Evolutionary conservation across 2,113 vertebrate species (phyloP), one percentile per base, ranked within the genome.

Genomic region (Leptobrachium ailaonicum): DNA sequence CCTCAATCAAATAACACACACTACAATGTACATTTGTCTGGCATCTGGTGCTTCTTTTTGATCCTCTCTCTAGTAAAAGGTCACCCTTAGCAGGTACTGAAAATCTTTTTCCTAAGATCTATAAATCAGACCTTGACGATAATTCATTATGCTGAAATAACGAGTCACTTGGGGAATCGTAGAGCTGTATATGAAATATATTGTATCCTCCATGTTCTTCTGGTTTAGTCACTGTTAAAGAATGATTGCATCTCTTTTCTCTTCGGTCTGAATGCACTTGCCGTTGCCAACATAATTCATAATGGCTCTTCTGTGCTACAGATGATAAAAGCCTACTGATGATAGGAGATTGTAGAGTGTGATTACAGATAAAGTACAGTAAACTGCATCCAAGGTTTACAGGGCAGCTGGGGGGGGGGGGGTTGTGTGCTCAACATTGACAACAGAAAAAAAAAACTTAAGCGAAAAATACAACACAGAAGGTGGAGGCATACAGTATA

Each of bases 371-470:
- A 14, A 13, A 13, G 45, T 47, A 20, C 13, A 5, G 44, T 64
- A 72, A 66, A 56, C 40, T 11, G n/a, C 12, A 70, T 72, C n/a
- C 20, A 20, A 56, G 62, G 47, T 60, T 74, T 40, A 56, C 11
- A 45, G 41, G 41, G 32, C 32, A 72, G 41, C 13, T 54, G 58
- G 42, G 41, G 20, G 20, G 20, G 20, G 20, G 20, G 56, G 54
- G 13, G 50, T 79, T 42, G 7, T 14, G 41, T 41, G 64, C 42
- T 14, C 11, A 71, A 79, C 5, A 76, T 43, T 42, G 2, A 42
- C 32, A 1, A 6, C 2, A 6, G n/a, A 67, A 66, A 42, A 41
- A 41, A 14, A 32, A 41, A 64, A 56, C 5, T 54, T 32, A 32
- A 32, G 47, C 0, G 70, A 40, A 9, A 53, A 50, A 53, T 41